These are phyloP conservation scores for Acheta domesticus DNA, from an alignment of 2,888 invertebrate species.

Conservation along the genomic window DNA sequence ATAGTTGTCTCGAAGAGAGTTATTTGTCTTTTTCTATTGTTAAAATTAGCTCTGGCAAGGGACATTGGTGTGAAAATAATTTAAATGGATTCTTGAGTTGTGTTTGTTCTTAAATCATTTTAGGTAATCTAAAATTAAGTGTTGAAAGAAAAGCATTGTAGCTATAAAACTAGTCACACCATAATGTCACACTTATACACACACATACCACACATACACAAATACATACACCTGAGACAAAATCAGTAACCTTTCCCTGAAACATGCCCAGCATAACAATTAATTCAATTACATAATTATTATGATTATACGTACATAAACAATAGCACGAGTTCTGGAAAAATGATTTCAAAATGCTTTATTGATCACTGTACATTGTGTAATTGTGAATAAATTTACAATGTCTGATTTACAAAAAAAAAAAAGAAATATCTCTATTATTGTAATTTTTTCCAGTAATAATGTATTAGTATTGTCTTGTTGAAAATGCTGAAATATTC, in stretches of 20 bases:
- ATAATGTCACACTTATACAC: background rate
- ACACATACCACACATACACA: background rate
- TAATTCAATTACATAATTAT: slow-evolving; percentile 32
- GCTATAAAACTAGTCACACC: background rate
- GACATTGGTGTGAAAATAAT: background rate
- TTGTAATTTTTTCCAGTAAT: background rate
- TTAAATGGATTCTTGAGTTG: background rate
- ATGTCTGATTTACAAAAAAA: slow-evolving; percentile 39
- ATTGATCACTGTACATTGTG: slow-evolving; percentile 40
- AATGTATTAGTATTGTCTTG: background rate
- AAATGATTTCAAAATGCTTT: slow-evolving; percentile 37
- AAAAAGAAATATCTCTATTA: slow-evolving; percentile 33
- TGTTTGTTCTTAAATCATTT: background rate
- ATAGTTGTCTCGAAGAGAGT: background rate
- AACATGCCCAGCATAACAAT: slow-evolving; percentile 28
- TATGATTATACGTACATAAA: slow-evolving; percentile 29
- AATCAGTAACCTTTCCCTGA: slow-evolving; percentile 24
- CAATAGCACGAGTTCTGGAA: slow-evolving; percentile 36
- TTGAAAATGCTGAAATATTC: background rate
- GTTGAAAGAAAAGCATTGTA: background rate
- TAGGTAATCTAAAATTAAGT: background rate
- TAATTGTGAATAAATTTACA: slow-evolving; percentile 41
- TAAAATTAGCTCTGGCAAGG: background rate
- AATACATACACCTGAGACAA: background rate
- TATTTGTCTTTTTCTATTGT: background rate